Conservation (phyloP, 1,140 invertebrate genomes). For the Caenorhabditis briggsae region DNA sequence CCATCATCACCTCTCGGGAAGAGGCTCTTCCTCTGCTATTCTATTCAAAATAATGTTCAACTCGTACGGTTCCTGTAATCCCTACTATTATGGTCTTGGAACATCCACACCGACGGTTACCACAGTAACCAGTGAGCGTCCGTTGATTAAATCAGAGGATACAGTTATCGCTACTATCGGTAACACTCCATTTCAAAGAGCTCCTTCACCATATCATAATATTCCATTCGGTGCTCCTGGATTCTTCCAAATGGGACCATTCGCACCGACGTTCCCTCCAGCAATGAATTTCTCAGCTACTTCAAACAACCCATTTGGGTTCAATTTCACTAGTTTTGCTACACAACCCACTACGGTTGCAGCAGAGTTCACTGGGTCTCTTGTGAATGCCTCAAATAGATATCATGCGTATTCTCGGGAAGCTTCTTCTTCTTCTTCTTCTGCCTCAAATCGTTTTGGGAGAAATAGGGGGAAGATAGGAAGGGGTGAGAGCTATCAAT, state of each 20-base stretch:
- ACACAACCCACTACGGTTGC: not conserved
- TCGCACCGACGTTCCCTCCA: slow-evolving; percentile 2
- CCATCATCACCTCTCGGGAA: not conserved
- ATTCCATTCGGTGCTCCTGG: too few species aligned
- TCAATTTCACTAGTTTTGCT: not conserved
- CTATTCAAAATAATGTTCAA: not conserved
- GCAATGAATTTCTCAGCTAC: not conserved
- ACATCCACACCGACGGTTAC: not conserved
- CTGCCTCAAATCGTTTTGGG: not conserved
- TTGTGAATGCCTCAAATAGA: slow-evolving; percentile 5
- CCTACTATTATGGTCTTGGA: slow-evolving; percentile 28
- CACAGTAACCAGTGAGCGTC: not conserved
- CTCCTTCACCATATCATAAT: not conserved
- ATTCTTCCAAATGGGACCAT: too few species aligned
- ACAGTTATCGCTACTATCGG: not conserved
- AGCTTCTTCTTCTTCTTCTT: not conserved
- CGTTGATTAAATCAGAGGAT: not conserved
- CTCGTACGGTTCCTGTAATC: slow-evolving; percentile 11
- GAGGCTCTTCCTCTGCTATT: not conserved
- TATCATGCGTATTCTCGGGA: not conserved
- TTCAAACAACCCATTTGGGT: not conserved
- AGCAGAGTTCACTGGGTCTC: not conserved
- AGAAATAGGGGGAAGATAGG: not conserved
- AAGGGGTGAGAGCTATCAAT: too few species aligned
- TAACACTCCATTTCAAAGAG: not conserved